phyloP scores from a whole-genome alignment of 2,888 invertebrate species.

The Drosophila ezoana region DNA sequence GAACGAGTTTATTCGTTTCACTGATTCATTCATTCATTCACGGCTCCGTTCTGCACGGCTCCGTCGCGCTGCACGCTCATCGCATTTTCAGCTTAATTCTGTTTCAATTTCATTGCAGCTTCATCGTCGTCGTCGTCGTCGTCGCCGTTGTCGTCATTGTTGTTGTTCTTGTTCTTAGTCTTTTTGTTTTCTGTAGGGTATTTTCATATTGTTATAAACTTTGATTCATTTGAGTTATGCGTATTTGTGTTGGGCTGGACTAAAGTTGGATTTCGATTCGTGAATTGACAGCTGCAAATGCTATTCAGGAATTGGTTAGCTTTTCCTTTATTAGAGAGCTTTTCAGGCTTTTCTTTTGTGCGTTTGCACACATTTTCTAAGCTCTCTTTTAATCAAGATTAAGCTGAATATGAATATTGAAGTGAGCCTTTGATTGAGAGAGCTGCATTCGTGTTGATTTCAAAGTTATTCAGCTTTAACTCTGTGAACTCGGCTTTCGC shows the following conservation, averaged over 20 bases:
- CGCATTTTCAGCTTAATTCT: constrained; percentile 63
- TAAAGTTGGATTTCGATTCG: too few species aligned
- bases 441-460: too few species aligned
- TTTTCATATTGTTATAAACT: constrained; percentile 5
- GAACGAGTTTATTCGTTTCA: constrained; percentile 75
- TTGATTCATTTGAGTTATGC: constrained; percentile 12
- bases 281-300: constrained; percentile 1
- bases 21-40: constrained; percentile 72
- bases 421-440: too few species aligned
- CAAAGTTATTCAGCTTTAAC: too few species aligned
- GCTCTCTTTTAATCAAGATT: too few species aligned
- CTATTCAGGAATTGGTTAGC: constrained; percentile 5
- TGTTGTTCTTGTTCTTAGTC: constrained; percentile 2
- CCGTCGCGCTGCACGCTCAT: constrained; percentile 35
- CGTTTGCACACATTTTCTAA: too few species aligned
- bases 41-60: constrained; percentile 50
- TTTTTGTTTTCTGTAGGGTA: constrained; percentile 24
- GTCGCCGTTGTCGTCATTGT: neutral
- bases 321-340: too few species aligned
- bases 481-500: too few species aligned
- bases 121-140: too few species aligned
- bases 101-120: constrained; percentile 49
- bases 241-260: neutral
- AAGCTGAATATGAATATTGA: too few species aligned
- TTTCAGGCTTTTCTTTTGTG: too few species aligned